Base-by-base conservation (phyloP, 2,797 vertebrate genomes). In the Phyllotis vaccarum region DNA sequence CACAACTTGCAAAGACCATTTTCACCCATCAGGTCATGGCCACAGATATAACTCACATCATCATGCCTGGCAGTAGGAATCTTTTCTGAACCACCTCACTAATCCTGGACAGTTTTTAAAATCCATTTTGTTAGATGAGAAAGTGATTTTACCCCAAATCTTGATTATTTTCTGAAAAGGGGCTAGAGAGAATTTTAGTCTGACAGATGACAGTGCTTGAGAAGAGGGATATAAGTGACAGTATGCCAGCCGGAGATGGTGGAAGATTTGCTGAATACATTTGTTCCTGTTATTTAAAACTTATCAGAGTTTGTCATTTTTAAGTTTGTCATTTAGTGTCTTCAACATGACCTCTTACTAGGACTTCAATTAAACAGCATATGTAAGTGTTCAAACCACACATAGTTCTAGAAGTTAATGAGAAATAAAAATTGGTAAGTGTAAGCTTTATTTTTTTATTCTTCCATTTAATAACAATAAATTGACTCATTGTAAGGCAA, bases 381-480 rank as follows among this genome's bases (percentile, higher is more conserved):
- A 79, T 87, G 29, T 66, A 85, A 3, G 11, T 46, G 19, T 9
- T 80, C 19, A 72, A 8, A 68, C 21, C 46, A 90, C n/a, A 90
- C 60, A 72, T 64, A 86, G 76, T 92, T 90, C 56, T 89, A 46
- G 54, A 79, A 64, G 7, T 68, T 49, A 34, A 72, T 93, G 22
- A 24, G 5, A 68, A 68, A 54, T 82, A 31, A 46, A 92, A 76
- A 21, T 29, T 74, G 40, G 52, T 81, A 93, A 52, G 12, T 46
- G 2, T 5, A 76, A 62, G 58, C 34, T 75, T 80, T 24, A 58
- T 31, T 24, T 62, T 81, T 94, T 81, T 37, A 82, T 37, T 60
- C 1, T 64, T 93, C 81, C 58, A 83, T 94, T 91, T 70, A 13
- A 78, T 2, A 64, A 19, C 86, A 78, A 74, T 17, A 94, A 78